phyloP scores from a whole-genome alignment of 2,888 invertebrate genomes.

The Pasiphila rectangulata region DNA sequence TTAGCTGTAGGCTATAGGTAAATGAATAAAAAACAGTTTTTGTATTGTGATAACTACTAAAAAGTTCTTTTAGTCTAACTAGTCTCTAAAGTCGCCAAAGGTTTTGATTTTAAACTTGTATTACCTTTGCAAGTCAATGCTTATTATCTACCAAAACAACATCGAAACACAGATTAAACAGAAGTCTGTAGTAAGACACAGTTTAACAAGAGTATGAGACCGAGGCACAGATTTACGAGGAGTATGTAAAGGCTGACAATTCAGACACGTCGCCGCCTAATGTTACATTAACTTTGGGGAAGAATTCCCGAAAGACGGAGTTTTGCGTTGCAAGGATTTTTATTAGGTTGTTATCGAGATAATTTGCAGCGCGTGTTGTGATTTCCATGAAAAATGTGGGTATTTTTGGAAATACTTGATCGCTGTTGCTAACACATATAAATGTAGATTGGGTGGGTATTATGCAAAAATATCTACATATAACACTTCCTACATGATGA shows the following conservation, averaged over 20 bases:
- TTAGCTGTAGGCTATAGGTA: too few relatives aligned
- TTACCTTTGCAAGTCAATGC: constrained; percentile 35
- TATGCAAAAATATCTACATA: too few relatives aligned
- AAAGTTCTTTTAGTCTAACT: constrained; percentile 1
- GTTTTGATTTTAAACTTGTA: constrained; percentile 23
- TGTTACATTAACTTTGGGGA: constrained; percentile 45
- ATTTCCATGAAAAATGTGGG: background rate
- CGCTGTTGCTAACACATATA: too few relatives aligned
- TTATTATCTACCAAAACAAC: too few relatives aligned
- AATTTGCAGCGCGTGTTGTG: constrained; percentile 12
- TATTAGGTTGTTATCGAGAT: constrained; percentile 24
- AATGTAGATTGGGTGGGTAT: too few relatives aligned
- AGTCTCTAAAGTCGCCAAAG: constrained; percentile 1
- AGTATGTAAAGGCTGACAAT: constrained; percentile 23
- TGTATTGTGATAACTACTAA: background rate
- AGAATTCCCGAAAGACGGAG: constrained; percentile 28
- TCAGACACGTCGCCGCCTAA: constrained; percentile 50
- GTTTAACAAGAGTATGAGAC: too few relatives aligned
- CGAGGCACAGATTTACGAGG: constrained; percentile 8
- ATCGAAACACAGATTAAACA: too few relatives aligned
- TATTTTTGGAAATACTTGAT: background rate
- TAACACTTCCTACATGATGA: too few relatives aligned
- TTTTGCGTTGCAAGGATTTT: constrained; percentile 22
- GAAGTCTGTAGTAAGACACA: too few relatives aligned
- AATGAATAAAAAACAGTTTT: constrained; percentile 5